These are phyloP conservation scores for Calliopum simillimum DNA, from an alignment of 2,888 invertebrate species.

Conservation along the genomic window DNA sequence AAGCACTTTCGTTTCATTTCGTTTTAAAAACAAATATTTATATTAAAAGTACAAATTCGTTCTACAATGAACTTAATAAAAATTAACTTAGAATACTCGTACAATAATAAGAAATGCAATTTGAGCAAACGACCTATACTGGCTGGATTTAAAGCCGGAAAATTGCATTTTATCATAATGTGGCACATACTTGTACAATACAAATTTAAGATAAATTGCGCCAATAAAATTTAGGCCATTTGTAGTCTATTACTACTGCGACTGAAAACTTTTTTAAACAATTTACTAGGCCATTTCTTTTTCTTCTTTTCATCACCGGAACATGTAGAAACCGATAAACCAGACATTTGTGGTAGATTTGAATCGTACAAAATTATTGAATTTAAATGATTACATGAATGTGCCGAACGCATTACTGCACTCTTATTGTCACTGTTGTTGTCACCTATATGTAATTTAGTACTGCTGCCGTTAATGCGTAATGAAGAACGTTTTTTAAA, in stretches of 20 bases:
- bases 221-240: constrained; percentile 32
- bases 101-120: neutral
- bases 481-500: constrained; percentile 37
- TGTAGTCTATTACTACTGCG: constrained; percentile 56
- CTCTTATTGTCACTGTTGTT: constrained; percentile 26
- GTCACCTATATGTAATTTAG: constrained; percentile 20
- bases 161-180: neutral
- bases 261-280: constrained; percentile 55
- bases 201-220: too few species aligned
- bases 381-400: constrained; percentile 55
- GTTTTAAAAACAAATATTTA: neutral
- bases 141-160: neutral
- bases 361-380: constrained; percentile 14
- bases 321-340: constrained; percentile 48
- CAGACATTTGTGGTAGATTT: constrained; percentile 44
- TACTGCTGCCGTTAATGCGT: constrained; percentile 24
- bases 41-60: constrained; percentile 15
- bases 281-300: constrained; percentile 53
- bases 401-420: constrained; percentile 51
- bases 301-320: constrained; percentile 53
- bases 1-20: constrained; percentile 9
- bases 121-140: neutral
- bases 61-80: neutral
- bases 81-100: neutral
- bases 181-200: too few species aligned